These are phyloP conservation scores for Paradisaea rubra DNA, from an alignment of 2,113 vertebrate genomes.

Conservation along the genomic window DNA sequence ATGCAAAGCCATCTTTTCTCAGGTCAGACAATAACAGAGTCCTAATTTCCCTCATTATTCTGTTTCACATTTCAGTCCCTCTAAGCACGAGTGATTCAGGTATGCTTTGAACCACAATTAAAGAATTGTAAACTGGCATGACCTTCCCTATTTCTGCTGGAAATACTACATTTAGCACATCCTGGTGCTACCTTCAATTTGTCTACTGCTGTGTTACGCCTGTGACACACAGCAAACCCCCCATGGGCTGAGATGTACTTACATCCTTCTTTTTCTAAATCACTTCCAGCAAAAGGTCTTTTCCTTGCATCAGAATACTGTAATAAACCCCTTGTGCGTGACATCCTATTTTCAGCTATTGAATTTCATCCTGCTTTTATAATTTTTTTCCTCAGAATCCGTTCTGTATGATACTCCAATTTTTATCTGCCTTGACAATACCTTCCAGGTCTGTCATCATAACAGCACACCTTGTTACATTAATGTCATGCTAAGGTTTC, in stretches of 20 bases:
- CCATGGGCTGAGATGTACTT: neutral
- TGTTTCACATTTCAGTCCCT: neutral
- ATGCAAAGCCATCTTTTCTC: neutral
- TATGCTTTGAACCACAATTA: neutral
- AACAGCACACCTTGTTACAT: neutral
- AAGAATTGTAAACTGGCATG: neutral
- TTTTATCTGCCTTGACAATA: neutral
- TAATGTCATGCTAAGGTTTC: neutral
- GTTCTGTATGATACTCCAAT: neutral
- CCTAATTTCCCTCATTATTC: neutral
- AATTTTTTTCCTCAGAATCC: neutral
- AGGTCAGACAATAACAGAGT: neutral
- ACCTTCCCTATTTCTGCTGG: neutral
- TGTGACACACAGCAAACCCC: neutral
- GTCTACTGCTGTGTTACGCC: fast-evolving
- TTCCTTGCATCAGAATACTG: neutral
- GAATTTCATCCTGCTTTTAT: neutral
- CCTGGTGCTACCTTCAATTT: neutral
- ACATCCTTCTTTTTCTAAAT: neutral
- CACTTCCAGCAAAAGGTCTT: neutral
- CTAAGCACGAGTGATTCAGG: neutral
- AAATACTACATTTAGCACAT: neutral
- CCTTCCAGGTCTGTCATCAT: neutral
- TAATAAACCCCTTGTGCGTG: neutral
- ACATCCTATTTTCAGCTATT: neutral